Percentiles rank a stretch among this genome's conserved stretches.
Evolutionary conservation across 2,797 vertebrate species (phyloP).

Genomic region (Enteromius afrohamiltoni): DNA sequence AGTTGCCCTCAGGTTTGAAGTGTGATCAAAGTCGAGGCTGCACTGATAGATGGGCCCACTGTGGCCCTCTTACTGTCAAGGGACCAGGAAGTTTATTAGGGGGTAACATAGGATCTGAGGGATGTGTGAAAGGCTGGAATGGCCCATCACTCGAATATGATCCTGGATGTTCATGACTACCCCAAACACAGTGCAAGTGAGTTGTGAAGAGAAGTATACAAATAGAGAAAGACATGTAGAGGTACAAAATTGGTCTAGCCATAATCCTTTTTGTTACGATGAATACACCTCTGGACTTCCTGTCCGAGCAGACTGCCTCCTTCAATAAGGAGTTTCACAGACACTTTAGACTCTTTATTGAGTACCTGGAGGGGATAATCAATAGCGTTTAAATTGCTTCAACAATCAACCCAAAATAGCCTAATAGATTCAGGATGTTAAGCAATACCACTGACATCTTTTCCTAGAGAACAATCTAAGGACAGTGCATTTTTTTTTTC

Average conservation of each 20-base stretch:
- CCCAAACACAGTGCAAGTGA: background rate
- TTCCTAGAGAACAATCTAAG: constrained; percentile 35
- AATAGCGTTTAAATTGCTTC: constrained; percentile 62
- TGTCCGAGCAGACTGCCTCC: constrained; percentile 37
- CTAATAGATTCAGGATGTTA: constrained; percentile 54
- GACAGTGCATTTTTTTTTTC: constrained; percentile 30
- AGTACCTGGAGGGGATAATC: constrained; percentile 53
- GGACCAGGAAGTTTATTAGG: constrained; percentile 70
- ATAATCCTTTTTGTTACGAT: background rate
- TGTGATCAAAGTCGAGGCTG: constrained; percentile 77
- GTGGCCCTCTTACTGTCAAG: constrained; percentile 63
- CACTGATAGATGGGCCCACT: constrained; percentile 72
- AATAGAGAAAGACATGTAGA: constrained; percentile 24
- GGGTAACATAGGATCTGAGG: constrained; percentile 65
- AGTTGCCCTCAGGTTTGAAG: constrained; percentile 67
- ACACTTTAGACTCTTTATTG: constrained; percentile 47
- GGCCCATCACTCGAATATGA: constrained; percentile 6
- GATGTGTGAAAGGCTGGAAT: constrained; percentile 43
- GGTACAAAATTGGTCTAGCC: background rate
- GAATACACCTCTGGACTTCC: constrained; percentile 33
- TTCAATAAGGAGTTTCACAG: constrained; percentile 48
- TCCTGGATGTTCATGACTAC: background rate
- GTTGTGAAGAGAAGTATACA: background rate
- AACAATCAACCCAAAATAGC: constrained; percentile 54
- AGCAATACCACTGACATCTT: constrained; percentile 48